Evolutionary conservation across 2,888 invertebrate species (phyloP).

Genomic region (Sphaerophoria taeniata): DNA sequence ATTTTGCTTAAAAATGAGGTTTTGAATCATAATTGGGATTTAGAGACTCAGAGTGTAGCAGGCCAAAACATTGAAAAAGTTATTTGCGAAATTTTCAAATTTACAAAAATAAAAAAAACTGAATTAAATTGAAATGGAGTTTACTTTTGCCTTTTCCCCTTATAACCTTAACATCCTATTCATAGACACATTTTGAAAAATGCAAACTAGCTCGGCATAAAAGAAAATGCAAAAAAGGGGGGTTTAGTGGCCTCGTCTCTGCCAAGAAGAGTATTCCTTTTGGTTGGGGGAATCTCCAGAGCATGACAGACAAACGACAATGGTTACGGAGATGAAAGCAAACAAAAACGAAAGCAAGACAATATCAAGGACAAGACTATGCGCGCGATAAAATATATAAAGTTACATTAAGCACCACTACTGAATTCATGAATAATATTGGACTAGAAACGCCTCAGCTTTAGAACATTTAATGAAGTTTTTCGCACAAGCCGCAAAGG

Average conservation of each 20-base stretch:
- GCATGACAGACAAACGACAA: conserved; percentile 57
- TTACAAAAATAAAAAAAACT: neutral
- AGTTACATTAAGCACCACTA: conserved; percentile 63
- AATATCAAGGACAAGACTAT: conserved; percentile 46
- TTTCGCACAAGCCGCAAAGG: conserved; percentile 2
- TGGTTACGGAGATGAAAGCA: conserved; percentile 23
- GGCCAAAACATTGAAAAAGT: neutral
- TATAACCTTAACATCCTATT: conserved; percentile 26
- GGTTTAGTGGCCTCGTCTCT: no score
- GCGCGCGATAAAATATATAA: conserved; percentile 46
- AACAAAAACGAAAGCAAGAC: conserved; percentile 40
- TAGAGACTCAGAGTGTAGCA: no score
- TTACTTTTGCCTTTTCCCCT: neutral
- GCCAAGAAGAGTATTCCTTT: conserved; percentile 18
- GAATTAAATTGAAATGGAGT: conserved; percentile 5
- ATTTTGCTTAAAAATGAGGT: no score
- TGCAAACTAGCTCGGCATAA: conserved; percentile 6
- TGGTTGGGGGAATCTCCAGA: conserved; percentile 43
- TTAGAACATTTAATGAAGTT: conserved; percentile 7
- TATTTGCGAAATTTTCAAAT: no score
- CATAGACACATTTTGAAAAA: conserved; percentile 4
- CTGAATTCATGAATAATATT: conserved; percentile 67
- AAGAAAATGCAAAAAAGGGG: neutral
- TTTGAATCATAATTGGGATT: no score
- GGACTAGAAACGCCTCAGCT: conserved; percentile 1